Evolutionary conservation across 2,797 vertebrate species (phyloP), one percentile per base, ranked within the genome.

Genomic region (Lagocephalus sceleratus): DNA sequence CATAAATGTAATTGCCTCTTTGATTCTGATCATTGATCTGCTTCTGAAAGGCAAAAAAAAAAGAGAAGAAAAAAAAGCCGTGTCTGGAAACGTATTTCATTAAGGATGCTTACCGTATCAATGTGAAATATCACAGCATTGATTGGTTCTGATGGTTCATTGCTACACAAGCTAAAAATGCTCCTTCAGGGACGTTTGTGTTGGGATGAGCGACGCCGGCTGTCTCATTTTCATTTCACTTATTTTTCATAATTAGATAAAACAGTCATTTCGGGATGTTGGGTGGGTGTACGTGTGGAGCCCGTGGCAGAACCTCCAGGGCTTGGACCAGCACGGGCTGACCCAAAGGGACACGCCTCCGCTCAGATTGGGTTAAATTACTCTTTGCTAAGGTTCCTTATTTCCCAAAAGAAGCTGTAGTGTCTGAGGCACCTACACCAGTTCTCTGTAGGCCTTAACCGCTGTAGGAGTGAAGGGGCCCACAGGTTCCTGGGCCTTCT

Each of bases 11-110:
- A 85, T 86, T 85, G 76, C 69, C 72, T 84, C 68, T 73, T 46
- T 81, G 73, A 82, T 85, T 77, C 66, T 56, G 68, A 81, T 82
- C 66, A 83, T 82, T 85, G 76, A 87, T 82, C 79, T 82, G 68
- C 77, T 74, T 68, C 66, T 38, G 62, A 73, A 46, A 73, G 47
- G 38, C 52, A 44, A 51, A 10, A 48, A 29, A 25, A 60, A 43
- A 41, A 56, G 15, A 12, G 20, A 3, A 47, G 15, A 12, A 44
- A 3, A 47, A 23, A 59, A 42, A 41, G 49, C 55, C 6, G 43
- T 59, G 47, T 59, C 26, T 69, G 54, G 54, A 65, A 81, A 63
- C 69, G 32, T 46, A 58, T 83, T 77, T 71, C 40, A 68, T 70
- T 65, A 51, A 15, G 38, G 39, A 44, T 68, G 59, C 76, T 80